These are phyloP conservation scores for Xanthorhoe designata DNA, from an alignment of 2,888 invertebrate species.

Conservation along the genomic window DNA sequence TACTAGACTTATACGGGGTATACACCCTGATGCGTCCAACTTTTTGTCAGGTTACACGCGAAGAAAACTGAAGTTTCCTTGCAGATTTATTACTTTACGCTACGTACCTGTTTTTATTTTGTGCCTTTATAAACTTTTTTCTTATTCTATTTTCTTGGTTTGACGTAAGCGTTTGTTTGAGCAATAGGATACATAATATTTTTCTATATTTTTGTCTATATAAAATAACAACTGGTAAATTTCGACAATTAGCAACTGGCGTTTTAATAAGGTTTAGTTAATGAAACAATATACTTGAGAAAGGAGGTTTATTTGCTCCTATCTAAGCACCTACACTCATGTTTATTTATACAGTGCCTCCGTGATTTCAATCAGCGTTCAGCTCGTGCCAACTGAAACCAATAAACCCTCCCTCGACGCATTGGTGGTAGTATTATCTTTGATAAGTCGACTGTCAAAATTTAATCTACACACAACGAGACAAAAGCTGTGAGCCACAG, in stretches of 20 bases:
- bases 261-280: slow-evolving; percentile 7
- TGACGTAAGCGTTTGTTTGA: no score
- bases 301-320: slow-evolving; percentile 17
- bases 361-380: slow-evolving; percentile 37
- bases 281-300: slow-evolving; percentile 13
- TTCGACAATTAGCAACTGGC: background rate
- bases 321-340: slow-evolving; percentile 20
- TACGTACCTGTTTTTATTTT: slow-evolving; percentile 8
- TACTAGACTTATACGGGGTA: background rate
- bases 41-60: slow-evolving; percentile 23
- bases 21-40: background rate
- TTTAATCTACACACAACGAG: slow-evolving; percentile 60
- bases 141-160: background rate
- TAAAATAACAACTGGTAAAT: background rate
- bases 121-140: background rate
- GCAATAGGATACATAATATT: background rate
- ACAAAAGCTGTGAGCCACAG: slow-evolving; percentile 37
- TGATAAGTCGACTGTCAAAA: slow-evolving; percentile 64
- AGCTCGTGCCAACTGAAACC: slow-evolving; percentile 40
- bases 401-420: slow-evolving; percentile 45
- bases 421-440: slow-evolving; percentile 55
- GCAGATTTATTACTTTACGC: slow-evolving; percentile 9
- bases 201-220: background rate
- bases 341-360: slow-evolving; percentile 28
- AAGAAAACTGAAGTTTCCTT: slow-evolving; percentile 15